phyloP scores from a whole-genome alignment of 2,113 vertebrate species.

The Panurus biarmicus region DNA sequence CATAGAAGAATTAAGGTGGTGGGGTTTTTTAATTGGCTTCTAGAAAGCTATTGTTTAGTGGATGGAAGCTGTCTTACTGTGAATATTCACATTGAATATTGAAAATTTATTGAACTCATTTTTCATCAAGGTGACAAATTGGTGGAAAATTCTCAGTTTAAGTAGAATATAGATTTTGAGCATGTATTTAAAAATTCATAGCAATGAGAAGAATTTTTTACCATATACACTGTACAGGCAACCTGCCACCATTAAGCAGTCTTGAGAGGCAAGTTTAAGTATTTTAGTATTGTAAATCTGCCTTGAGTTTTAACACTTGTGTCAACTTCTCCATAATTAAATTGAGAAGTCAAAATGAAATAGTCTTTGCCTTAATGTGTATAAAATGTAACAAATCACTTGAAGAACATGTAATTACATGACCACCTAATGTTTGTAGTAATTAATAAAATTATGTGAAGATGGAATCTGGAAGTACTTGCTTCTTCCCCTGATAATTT shows the following conservation, averaged over 20 bases:
- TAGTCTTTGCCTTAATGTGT: not conserved
- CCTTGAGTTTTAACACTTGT: not conserved
- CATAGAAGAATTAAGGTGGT: not conserved
- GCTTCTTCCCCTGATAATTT: not conserved
- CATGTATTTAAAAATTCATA: not conserved
- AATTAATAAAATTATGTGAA: not conserved
- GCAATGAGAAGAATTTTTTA: not conserved
- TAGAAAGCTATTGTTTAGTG: not conserved
- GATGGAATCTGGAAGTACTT: not conserved
- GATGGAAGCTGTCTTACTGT: not conserved
- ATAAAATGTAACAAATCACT: not conserved
- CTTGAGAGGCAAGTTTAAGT: not conserved
- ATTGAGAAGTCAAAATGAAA: not conserved
- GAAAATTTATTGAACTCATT: not conserved
- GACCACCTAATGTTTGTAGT: not conserved
- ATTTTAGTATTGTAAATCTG: not conserved
- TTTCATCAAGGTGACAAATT: not conserved
- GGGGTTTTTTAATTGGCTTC: not conserved
- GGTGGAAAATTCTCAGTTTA: not conserved
- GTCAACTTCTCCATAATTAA: not conserved
- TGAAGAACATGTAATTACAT: not conserved
- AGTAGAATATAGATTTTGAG: not conserved
- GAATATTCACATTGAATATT: not conserved
- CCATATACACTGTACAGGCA: accelerated
- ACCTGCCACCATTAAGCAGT: not conserved